Percentiles rank a stretch among this genome's conserved stretches.
Conservation (phyloP, 2,113 vertebrate species). For the Vidua chalybeata region DNA sequence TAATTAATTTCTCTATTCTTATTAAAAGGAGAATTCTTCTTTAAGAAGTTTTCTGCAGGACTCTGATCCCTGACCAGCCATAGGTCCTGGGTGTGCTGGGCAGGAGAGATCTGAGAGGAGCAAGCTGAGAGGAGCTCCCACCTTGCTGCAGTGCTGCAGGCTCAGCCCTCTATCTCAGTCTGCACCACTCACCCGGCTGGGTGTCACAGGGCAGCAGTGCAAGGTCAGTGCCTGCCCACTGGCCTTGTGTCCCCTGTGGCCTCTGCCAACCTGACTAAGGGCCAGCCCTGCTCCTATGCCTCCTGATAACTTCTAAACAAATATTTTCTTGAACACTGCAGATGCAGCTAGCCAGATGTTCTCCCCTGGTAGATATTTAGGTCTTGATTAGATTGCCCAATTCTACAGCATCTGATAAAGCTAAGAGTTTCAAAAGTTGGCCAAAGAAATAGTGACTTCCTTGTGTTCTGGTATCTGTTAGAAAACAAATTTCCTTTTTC, state of each 20-base stretch:
- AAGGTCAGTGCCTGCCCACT: accelerated
- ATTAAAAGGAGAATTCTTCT: not conserved
- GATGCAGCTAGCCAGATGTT: not conserved
- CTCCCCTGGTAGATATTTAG: not conserved
- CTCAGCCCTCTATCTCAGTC: accelerated
- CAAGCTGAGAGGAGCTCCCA: accelerated
- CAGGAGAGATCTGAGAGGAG: not conserved
- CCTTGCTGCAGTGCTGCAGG: accelerated
- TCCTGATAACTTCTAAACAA: not conserved
- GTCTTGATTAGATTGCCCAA: not conserved
- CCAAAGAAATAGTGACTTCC: not conserved
- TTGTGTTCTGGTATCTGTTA: not conserved
- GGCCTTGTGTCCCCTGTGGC: too few species aligned
- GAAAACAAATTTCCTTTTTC: not conserved
- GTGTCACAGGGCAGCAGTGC: not conserved
- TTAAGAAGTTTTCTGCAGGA: not conserved
- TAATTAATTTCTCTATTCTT: not conserved
- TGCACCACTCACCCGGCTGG: accelerated
- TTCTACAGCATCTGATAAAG: not conserved
- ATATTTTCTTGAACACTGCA: not conserved
- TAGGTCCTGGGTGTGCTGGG: not conserved
- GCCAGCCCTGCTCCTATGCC: accelerated
- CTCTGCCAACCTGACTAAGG: not conserved
- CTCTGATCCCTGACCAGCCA: not conserved
- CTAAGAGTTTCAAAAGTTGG: not conserved